These are phyloP conservation scores for Selenia dentaria DNA, from an alignment of 2,888 invertebrate species.

Conservation along the genomic window DNA sequence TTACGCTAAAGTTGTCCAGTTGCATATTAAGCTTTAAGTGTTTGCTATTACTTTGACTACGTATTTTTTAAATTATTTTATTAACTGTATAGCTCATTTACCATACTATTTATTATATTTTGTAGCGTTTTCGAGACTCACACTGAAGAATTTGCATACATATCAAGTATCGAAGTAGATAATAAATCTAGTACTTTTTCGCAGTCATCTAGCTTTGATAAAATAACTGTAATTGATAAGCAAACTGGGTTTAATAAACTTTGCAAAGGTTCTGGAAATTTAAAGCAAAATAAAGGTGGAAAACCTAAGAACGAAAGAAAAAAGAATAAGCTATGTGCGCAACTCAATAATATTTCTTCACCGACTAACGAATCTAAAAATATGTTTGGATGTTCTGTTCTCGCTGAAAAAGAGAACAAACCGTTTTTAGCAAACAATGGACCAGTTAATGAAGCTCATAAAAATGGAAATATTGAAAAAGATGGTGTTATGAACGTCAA, in stretches of 20 bases:
- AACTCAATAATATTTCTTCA: conserved; percentile 12
- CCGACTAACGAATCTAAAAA: neutral
- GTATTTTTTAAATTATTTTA: too few relatives aligned
- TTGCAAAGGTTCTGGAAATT: conserved; percentile 23
- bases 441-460: neutral
- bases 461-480: conserved; percentile 4
- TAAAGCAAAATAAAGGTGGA: conserved; percentile 23
- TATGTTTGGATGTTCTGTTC: neutral
- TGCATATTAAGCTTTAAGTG: too few relatives aligned
- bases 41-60: too few relatives aligned
- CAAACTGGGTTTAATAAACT: conserved; percentile 45
- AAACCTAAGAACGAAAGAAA: conserved; percentile 23
- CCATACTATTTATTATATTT: too few relatives aligned
- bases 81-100: too few relatives aligned
- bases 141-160: conserved; percentile 67
- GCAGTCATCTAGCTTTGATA: conserved; percentile 61
- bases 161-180: conserved; percentile 59
- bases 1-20: too few relatives aligned
- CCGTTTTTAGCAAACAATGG: neutral
- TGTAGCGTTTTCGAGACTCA: conserved; percentile 64
- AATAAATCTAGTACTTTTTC: conserved; percentile 46
- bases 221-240: conserved; percentile 68
- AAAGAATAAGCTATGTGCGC: conserved; percentile 15
- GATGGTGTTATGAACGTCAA: neutral
- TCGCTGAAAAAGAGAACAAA: neutral